These are phyloP conservation scores for Platypus cylindrus DNA, from an alignment of 2,888 invertebrate species.

Conservation along the genomic window DNA sequence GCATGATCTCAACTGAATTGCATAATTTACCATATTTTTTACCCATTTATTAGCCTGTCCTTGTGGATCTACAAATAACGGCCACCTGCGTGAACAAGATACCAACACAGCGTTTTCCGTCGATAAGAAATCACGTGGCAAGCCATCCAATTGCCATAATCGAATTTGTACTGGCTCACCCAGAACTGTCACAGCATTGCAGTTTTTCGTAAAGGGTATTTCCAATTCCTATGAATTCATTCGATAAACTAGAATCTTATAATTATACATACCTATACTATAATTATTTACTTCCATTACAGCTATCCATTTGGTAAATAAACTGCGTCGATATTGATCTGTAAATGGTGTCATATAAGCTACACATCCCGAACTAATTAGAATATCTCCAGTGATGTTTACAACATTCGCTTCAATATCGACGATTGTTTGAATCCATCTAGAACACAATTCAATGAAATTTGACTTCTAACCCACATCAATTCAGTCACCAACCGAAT, in stretches of 20 bases:
- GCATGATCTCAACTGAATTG: neutral
- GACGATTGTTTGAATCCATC: slow-evolving; percentile 60
- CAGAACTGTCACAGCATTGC: slow-evolving; percentile 53
- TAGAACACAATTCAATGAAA: slow-evolving; percentile 40
- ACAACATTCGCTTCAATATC: slow-evolving; percentile 41
- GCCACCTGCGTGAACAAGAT: slow-evolving; percentile 72
- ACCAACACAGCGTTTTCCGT: slow-evolving; percentile 83
- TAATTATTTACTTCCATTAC: slow-evolving; percentile 33
- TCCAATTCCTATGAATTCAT: slow-evolving; percentile 15
- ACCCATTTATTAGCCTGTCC: slow-evolving; percentile 90
- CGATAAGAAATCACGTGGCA: slow-evolving; percentile 74
- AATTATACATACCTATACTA: slow-evolving; percentile 21
- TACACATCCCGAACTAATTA: slow-evolving; percentile 57
- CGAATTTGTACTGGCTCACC: slow-evolving; percentile 63
- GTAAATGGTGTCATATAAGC: slow-evolving; percentile 74
- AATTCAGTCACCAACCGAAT: slow-evolving; percentile 11
- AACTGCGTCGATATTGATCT: slow-evolving; percentile 44
- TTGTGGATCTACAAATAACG: slow-evolving; percentile 85
- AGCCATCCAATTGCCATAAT: slow-evolving; percentile 73
- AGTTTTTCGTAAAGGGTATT: slow-evolving; percentile 56
- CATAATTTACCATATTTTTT: slow-evolving; percentile 58
- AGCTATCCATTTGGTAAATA: slow-evolving; percentile 46
- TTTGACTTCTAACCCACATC: neutral
- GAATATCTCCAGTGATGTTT: slow-evolving; percentile 58
- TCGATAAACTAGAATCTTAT: neutral